Evolutionary conservation across 2,888 invertebrate genomes (phyloP).

Genomic region (Caenorhabditis sp.): DNA sequence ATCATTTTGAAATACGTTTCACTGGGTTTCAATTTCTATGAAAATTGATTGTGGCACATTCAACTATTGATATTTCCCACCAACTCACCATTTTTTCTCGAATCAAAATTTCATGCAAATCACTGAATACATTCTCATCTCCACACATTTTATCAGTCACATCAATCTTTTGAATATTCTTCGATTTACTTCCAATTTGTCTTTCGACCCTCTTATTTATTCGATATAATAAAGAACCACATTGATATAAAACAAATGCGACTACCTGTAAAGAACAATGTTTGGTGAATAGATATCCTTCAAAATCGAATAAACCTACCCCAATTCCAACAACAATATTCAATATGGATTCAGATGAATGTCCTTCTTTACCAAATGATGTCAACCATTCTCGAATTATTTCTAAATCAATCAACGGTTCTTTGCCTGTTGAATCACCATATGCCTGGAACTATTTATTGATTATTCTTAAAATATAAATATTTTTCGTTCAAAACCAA

Average conservation of each 20-base stretch:
- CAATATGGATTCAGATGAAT: constrained; percentile 32
- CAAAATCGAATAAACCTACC: constrained; percentile 13
- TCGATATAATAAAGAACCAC: constrained; percentile 35
- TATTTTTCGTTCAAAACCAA: not conserved
- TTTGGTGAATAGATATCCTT: not conserved
- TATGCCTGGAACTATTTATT: constrained; percentile 13
- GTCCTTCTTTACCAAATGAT: constrained; percentile 39
- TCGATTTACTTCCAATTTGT: constrained; percentile 33
- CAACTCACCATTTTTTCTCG: constrained; percentile 23
- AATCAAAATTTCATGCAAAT: constrained; percentile 43
- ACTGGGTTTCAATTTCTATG: too few species aligned
- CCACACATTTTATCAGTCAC: constrained; percentile 26
- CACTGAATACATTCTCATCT: constrained; percentile 41
- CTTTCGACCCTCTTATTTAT: constrained; percentile 36
- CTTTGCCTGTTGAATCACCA: constrained; percentile 31
- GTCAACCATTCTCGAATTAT: constrained; percentile 26
- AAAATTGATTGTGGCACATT: too few species aligned
- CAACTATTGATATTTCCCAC: too few species aligned
- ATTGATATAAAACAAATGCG: constrained; percentile 47
- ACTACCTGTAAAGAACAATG: constrained; percentile 32
- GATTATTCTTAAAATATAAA: not conserved
- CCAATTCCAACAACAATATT: constrained; percentile 32
- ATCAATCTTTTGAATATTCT: constrained; percentile 21
- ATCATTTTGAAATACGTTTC: too few species aligned
- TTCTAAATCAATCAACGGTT: constrained; percentile 37